Evolutionary conservation across 2,888 invertebrate species (phyloP).

Genomic region (Ditylenchus weischeri): DNA sequence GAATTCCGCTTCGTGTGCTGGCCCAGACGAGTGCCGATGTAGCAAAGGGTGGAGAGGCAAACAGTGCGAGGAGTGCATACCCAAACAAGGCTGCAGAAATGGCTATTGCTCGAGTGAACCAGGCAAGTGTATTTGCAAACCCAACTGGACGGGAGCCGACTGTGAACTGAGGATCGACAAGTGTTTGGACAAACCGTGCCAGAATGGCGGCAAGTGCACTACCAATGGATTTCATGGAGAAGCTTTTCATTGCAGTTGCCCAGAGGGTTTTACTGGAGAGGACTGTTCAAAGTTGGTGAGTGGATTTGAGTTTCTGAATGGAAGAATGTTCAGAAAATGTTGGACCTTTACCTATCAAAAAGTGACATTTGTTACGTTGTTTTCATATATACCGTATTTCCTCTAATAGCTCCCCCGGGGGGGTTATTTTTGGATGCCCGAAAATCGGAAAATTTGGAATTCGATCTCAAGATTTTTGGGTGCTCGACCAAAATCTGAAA

Average conservation of each 20-base stretch:
- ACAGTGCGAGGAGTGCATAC: slow-evolving; percentile 23
- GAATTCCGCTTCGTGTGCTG: slow-evolving; percentile 36
- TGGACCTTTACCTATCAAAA: too few relatives aligned
- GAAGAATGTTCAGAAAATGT: too few relatives aligned
- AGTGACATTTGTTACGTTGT: too few relatives aligned
- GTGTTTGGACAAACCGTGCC: slow-evolving; percentile 30
- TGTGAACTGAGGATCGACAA: slow-evolving; percentile 25
- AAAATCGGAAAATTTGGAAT: too few relatives aligned
- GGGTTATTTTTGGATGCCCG: too few relatives aligned
- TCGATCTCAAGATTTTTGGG: too few relatives aligned
- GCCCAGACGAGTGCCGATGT: slow-evolving; percentile 34
- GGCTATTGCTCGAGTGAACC: slow-evolving; percentile 16
- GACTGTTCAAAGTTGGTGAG: slow-evolving; percentile 22
- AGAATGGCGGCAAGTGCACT: slow-evolving; percentile 30
- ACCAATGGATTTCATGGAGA: slow-evolving; percentile 20
- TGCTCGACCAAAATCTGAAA: too few relatives aligned
- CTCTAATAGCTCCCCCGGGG: too few relatives aligned
- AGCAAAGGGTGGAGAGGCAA: slow-evolving; percentile 24
- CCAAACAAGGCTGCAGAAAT: slow-evolving; percentile 24
- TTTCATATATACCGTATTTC: too few relatives aligned
- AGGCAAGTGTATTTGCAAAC: slow-evolving; percentile 26
- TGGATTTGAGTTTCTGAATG: background rate
- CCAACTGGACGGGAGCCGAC: slow-evolving; percentile 21
- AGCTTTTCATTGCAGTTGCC: slow-evolving; percentile 22
- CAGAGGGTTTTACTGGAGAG: slow-evolving; percentile 23